phyloP scores from a whole-genome alignment of 2,797 vertebrate species.

The Epinephelus coioides region DNA sequence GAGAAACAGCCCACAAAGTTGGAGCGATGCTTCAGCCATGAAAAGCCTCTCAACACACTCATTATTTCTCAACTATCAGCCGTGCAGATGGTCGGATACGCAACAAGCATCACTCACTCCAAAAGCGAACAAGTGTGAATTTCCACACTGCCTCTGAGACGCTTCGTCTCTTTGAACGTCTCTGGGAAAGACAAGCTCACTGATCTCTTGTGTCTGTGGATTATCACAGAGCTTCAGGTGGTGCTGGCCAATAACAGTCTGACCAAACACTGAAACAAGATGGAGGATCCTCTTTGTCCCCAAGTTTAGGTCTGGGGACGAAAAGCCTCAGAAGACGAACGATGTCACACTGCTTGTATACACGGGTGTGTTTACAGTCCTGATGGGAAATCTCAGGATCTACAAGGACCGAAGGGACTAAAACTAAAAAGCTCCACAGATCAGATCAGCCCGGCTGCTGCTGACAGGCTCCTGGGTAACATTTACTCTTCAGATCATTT shows the following conservation, averaged over 20 bases:
- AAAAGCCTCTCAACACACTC: constrained; percentile 63
- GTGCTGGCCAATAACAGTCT: constrained; percentile 15
- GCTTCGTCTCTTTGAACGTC: constrained; percentile 54
- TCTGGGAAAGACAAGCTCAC: constrained; percentile 11
- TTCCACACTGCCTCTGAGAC: constrained; percentile 57
- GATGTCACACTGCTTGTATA: constrained; percentile 3
- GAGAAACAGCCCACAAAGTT: constrained; percentile 73
- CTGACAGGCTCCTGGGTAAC: neutral
- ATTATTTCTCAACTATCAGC: constrained; percentile 63
- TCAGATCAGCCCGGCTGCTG: neutral
- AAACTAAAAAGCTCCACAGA: constrained; percentile 20
- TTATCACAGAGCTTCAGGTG: constrained; percentile 59
- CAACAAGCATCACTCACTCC: constrained; percentile 64
- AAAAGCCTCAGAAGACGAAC: constrained; percentile 15
- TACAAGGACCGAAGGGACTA: neutral
- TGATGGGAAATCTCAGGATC: neutral
- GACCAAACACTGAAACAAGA: constrained; percentile 35
- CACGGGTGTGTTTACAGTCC: neutral
- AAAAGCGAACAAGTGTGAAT: constrained; percentile 49
- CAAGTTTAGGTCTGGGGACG: constrained; percentile 21
- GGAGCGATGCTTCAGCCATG: constrained; percentile 62
- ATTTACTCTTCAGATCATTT: neutral
- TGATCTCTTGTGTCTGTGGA: constrained; percentile 26
- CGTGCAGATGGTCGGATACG: constrained; percentile 70
- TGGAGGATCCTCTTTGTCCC: constrained; percentile 23